phyloP scores from a whole-genome alignment of 2,888 invertebrate genomes.

The Tetrapedia diversipes region DNA sequence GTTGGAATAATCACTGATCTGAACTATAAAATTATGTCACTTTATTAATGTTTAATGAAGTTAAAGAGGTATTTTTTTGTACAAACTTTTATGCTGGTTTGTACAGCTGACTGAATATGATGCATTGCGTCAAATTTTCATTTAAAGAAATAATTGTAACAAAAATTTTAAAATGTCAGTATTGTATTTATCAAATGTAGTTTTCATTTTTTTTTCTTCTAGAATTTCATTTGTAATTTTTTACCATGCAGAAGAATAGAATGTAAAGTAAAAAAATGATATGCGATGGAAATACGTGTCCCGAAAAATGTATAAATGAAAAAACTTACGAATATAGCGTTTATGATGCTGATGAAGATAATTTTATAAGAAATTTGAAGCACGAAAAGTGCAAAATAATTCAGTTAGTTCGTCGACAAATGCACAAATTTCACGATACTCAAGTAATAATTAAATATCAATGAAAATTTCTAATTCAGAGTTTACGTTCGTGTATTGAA shows the following conservation, averaged over 20 bases:
- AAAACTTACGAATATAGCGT: constrained; percentile 22
- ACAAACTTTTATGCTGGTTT: constrained; percentile 37
- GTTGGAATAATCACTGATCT: background rate
- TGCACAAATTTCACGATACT: constrained; percentile 64
- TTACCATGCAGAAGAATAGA: background rate
- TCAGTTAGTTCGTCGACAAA: constrained; percentile 71
- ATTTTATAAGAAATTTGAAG: constrained; percentile 66
- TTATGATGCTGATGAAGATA: constrained; percentile 34
- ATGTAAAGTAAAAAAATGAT: constrained; percentile 46
- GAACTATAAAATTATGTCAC: constrained; percentile 2
- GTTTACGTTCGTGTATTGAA: background rate
- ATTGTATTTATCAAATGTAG: background rate
- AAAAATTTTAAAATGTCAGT: constrained; percentile 12
- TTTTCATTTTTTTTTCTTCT: constrained; percentile 37
- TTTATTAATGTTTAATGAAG: background rate
- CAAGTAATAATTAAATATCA: constrained; percentile 59
- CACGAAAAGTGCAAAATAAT: constrained; percentile 75
- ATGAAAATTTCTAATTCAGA: background rate
- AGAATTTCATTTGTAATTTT: constrained; percentile 48
- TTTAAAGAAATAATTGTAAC: background rate
- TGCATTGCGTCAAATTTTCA: constrained; percentile 24
- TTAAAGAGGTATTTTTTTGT: background rate
- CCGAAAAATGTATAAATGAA: constrained; percentile 13
- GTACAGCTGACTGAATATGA: background rate
- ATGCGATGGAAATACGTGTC: constrained; percentile 55